Evolutionary conservation across 2,888 invertebrate species (phyloP), one percentile per base, ranked within the genome.

Genomic region (Acanthopleura granulata): DNA sequence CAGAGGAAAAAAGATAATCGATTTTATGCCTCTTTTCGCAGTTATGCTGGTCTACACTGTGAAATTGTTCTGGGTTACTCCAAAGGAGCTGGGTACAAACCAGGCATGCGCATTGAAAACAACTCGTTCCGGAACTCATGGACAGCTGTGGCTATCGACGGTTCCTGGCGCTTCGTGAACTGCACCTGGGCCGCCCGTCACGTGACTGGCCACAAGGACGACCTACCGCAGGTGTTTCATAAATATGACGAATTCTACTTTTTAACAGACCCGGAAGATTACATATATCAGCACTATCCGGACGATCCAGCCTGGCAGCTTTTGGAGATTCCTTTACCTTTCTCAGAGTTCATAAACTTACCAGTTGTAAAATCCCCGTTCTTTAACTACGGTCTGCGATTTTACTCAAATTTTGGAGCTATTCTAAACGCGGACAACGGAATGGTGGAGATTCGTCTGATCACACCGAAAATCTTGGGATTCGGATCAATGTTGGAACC

Each of bases 71-170:
- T 98, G 88, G 99, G 99, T 61, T 98, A 97, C 92, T 97, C 97
- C 78, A 99, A 99, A 90, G 98, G 98, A n/a, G 99, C 98, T 0
- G 99, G 99, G 74, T 99, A 99, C 91, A 97, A 98, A 89, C 99
- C 99, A 0, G 98, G 98, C 0, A 89, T 91, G 85, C 84, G 86
- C 18, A 90, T 92, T 78, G 90, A 90, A 70, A 91, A 91, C 70
- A 84, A 84, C 71, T 62, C 83, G 16, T 99, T 99, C 93, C 92
- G 98, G 30, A 99, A 99, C 92, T 99, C 98, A 0, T 99, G 99
- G 99, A 99, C 99, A 90, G 98, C 99, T 0, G 99, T 99, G 9
- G 98, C 95, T 91, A 97, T 99, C 27, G 98, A 98, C 0, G 98
- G 98, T 0, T 97, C 97, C 0, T 99, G 99, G 99, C 93, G 99